Conservation (phyloP, 2,113 vertebrate species). For the Lutjanus erythropterus region DNA sequence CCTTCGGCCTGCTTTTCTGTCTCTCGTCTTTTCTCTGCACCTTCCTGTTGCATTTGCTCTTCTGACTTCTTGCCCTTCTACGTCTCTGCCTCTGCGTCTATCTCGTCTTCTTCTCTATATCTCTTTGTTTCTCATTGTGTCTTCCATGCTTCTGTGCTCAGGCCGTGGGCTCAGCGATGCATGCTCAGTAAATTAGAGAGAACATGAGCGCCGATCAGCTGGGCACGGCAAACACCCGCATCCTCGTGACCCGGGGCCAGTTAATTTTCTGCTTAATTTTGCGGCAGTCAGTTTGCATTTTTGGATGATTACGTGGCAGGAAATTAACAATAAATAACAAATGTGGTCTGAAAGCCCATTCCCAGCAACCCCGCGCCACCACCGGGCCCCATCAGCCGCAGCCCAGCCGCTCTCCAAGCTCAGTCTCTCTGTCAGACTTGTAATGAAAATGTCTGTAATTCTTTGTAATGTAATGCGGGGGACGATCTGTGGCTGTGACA, state of each 20-base stretch:
- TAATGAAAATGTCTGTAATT: conserved; percentile 99
- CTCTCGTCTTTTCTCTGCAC: conserved; percentile 77
- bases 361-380: conserved; percentile 41
- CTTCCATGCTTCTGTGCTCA: conserved; percentile 88
- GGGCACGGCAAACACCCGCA: conserved; percentile 92
- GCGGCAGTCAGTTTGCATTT: conserved; percentile 99
- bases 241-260: conserved; percentile 98
- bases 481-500: conserved; percentile 89
- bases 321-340: conserved; percentile 99
- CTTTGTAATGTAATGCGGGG: conserved; percentile 96
- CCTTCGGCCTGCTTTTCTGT: conserved; percentile 63
- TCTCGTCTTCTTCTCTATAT: conserved; percentile 35
- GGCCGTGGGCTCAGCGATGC: conserved; percentile 97
- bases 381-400: conserved; percentile 54
- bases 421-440: conserved; percentile 77
- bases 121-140: conserved; percentile 90
- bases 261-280: conserved; percentile 99
- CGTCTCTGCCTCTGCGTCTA: conserved; percentile 38
- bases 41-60: conserved; percentile 76
- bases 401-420: conserved; percentile 54
- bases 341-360: conserved; percentile 91
- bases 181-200: conserved; percentile 99
- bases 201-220: conserved; percentile 98
- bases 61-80: conserved; percentile 57
- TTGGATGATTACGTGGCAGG: conserved; percentile 99